Conservation (phyloP, 2,113 vertebrate genomes). For the Burhinus bistriatus region DNA sequence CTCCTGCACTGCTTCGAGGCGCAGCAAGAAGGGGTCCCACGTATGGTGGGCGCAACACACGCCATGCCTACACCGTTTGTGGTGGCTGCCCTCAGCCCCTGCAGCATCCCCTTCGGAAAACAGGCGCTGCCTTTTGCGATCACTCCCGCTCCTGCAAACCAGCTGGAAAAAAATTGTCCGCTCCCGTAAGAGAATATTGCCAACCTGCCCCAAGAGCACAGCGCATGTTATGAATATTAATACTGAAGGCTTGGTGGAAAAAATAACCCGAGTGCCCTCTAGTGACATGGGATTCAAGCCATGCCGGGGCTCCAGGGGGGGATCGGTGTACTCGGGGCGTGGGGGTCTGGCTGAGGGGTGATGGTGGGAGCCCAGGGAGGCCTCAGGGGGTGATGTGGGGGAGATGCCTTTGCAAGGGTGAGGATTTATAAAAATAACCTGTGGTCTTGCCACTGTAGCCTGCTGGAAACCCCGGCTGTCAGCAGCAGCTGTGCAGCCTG, state of each 20-base stretch:
- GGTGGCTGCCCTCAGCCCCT: neutral
- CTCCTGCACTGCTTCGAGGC: accelerated
- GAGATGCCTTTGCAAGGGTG: neutral
- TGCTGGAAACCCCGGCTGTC: neutral
- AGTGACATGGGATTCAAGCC: neutral
- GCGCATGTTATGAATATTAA: constrained; percentile 5
- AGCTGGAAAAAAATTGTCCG: neutral
- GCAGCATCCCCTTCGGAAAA: neutral
- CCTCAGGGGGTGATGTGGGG: accelerated
- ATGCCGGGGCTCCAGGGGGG: neutral
- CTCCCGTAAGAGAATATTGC: neutral
- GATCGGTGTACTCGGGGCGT: accelerated
- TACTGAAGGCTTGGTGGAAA: neutral
- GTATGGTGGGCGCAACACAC: no score
- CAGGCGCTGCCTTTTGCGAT: neutral
- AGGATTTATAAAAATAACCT: neutral
- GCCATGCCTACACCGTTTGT: accelerated
- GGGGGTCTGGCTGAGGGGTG: accelerated
- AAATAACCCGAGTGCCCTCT: constrained; percentile 65
- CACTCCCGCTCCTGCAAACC: neutral
- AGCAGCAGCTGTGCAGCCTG: accelerated
- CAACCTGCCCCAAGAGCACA: neutral
- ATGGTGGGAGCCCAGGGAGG: neutral
- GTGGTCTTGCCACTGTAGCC: neutral
- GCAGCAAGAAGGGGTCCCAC: neutral